Conservation (phyloP, 2,113 vertebrate species). For the Cariama cristata region DNA sequence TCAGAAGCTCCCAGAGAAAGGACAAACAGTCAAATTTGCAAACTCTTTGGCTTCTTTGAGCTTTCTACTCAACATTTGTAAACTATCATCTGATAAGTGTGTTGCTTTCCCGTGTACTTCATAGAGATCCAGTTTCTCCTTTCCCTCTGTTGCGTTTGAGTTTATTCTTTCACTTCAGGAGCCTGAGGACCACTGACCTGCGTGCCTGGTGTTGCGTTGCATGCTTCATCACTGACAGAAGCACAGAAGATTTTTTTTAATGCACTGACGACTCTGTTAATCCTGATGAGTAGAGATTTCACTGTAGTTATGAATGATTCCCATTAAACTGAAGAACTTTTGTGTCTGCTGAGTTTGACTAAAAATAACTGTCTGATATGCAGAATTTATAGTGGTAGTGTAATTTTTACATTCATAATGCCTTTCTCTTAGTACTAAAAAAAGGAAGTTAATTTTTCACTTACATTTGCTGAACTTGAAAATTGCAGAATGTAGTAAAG, state of each 20-base stretch:
- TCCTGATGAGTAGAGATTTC: background rate
- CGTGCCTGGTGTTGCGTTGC: background rate
- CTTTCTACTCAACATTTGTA: background rate
- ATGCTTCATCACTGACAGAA: background rate
- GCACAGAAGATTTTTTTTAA: background rate
- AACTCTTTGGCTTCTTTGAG: background rate
- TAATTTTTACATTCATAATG: background rate
- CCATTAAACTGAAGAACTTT: background rate
- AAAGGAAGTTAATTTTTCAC: slow-evolving; percentile 14
- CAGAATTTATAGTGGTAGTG: background rate
- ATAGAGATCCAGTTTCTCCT: background rate
- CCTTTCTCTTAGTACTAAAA: background rate
- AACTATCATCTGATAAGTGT: background rate
- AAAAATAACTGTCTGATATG: background rate
- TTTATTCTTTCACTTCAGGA: background rate
- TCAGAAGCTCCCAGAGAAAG: background rate
- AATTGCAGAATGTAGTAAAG: background rate
- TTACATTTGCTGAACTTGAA: background rate
- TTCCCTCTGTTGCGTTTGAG: background rate
- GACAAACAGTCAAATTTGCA: background rate
- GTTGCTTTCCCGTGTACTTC: background rate
- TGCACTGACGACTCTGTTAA: background rate
- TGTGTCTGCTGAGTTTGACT: background rate
- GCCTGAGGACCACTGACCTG: background rate
- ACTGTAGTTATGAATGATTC: background rate